A percentile compares a stretch with the other conserved stretches of the same genome.
These are phyloP conservation scores for Sciurus niger DNA, from an alignment of 2,113 vertebrate species.

Conservation along the genomic window DNA sequence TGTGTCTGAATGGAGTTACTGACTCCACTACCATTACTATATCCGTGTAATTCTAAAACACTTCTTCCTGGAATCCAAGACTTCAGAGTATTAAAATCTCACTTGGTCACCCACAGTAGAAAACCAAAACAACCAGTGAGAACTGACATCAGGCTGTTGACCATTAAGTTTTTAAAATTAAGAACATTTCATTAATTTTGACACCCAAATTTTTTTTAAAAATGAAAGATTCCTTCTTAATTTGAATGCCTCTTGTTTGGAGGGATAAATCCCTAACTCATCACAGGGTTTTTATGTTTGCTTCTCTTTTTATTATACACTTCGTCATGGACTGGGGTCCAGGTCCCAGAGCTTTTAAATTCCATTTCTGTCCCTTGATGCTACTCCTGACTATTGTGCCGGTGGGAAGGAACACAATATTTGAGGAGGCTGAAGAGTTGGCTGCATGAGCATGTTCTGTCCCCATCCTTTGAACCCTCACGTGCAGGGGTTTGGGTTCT, in stretches of 20 bases:
- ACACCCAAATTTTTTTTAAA: neutral
- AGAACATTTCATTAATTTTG: neutral
- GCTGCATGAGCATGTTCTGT: too few species aligned
- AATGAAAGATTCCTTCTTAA: neutral
- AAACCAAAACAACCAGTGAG: neutral
- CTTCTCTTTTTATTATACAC: neutral
- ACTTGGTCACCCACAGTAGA: neutral
- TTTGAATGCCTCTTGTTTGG: neutral
- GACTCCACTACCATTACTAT: neutral
- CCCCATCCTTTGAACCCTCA: neutral
- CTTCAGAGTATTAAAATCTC: neutral
- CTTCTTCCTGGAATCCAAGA: neutral
- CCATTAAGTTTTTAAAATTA: neutral
- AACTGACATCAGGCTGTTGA: neutral
- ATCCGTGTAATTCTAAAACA: neutral
- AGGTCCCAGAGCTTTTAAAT: neutral
- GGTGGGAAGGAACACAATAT: fast-evolving
- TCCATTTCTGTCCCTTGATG: neutral
- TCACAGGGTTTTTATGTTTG: neutral
- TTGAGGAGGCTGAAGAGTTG: neutral
- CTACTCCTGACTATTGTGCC: too few species aligned
- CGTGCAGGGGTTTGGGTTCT: neutral
- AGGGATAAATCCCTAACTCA: neutral
- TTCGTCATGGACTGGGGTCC: neutral
- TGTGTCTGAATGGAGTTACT: neutral